A percentile compares a stretch with the other conserved stretches of the same genome.
Evolutionary conservation across 2,113 vertebrate species (phyloP).

Genomic region (Dromiciops gliroides): DNA sequence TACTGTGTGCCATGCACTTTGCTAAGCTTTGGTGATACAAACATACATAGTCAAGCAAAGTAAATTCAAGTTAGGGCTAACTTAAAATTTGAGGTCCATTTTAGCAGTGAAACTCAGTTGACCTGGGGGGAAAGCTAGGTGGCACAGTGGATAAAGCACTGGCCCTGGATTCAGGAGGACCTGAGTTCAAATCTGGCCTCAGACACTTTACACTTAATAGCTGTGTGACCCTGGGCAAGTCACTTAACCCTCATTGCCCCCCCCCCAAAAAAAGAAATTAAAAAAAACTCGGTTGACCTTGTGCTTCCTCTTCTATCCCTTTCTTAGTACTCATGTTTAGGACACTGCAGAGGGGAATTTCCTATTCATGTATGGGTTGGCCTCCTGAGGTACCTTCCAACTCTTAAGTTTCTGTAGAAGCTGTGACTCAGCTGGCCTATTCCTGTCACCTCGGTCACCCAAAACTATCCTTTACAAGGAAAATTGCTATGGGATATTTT

Average conservation of each 20-base stretch:
- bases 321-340: not conserved
- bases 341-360: not conserved
- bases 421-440: not conserved
- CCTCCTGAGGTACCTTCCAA: not conserved
- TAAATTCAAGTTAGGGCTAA: not conserved
- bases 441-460: not conserved
- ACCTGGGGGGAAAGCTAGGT: too few species aligned
- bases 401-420: not conserved
- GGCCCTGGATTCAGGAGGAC: too few species aligned
- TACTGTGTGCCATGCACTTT: not conserved
- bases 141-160: too few species aligned
- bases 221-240: too few species aligned
- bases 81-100: not conserved
- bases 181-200: too few species aligned
- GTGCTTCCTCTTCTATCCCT: not conserved
- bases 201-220: too few species aligned
- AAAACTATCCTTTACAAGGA: not conserved
- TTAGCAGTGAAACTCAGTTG: not conserved
- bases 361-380: not conserved
- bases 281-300: too few species aligned
- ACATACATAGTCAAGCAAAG: not conserved
- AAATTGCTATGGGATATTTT: not conserved
- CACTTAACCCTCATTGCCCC: too few species aligned
- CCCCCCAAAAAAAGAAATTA: too few species aligned
- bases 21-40: not conserved